phyloP scores from a whole-genome alignment of 2,113 vertebrate genomes.

The Fregetta grallaria region DNA sequence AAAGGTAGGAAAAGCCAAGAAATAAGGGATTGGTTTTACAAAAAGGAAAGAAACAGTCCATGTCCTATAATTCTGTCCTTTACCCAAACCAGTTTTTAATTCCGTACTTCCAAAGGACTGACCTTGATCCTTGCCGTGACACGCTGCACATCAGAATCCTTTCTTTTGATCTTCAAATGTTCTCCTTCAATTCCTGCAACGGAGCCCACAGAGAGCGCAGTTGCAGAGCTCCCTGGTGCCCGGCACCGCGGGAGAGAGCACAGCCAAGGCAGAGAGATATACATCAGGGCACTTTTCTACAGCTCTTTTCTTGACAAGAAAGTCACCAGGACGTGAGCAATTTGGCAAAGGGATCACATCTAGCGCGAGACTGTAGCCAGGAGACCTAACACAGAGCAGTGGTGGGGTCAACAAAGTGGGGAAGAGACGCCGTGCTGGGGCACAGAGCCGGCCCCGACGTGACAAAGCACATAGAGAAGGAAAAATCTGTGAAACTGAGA shows the following conservation, averaged over 20 bases:
- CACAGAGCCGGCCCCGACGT: accelerated
- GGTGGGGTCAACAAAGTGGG: accelerated
- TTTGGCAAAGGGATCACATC: not conserved
- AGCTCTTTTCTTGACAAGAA: not conserved
- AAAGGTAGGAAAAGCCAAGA: not conserved
- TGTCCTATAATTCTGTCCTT: not conserved
- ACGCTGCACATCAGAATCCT: not conserved
- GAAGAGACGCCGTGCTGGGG: not conserved
- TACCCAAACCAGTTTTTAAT: not conserved
- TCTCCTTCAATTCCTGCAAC: not conserved
- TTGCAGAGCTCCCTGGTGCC: not conserved
- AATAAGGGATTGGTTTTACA: not conserved
- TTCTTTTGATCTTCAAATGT: not conserved
- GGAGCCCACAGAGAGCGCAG: not conserved
- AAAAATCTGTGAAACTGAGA: not conserved
- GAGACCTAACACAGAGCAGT: not conserved
- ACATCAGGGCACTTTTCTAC: not conserved
- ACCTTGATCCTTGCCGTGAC: not conserved
- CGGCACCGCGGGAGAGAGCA: accelerated
- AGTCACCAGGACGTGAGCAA: not conserved
- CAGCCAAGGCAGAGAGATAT: not conserved
- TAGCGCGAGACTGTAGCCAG: not conserved
- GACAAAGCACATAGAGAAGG: not conserved
- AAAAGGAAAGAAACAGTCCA: not conserved
- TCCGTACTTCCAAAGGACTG: not conserved